Conservation (phyloP, 1,140 invertebrate species). For the Diabrotica undecimpunctata region DNA sequence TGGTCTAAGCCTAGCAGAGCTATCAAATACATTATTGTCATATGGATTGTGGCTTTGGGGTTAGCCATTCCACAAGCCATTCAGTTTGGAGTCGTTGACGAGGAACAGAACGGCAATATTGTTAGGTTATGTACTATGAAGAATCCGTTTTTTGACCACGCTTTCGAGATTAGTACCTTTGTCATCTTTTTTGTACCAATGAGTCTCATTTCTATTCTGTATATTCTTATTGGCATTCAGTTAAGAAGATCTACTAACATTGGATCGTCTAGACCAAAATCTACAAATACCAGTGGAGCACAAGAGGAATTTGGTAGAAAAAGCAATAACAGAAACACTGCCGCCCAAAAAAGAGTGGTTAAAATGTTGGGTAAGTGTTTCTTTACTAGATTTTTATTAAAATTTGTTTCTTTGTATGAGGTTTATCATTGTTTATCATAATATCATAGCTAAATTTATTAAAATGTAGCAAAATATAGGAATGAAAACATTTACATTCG, state of each 20-base stretch:
- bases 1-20: conserved; percentile 56
- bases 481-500: too few species aligned
- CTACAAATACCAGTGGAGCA: conserved; percentile 16
- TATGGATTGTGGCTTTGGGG: conserved; percentile 57
- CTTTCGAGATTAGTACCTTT: conserved; percentile 55
- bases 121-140: conserved; percentile 36
- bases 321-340: conserved; percentile 28
- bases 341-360: conserved; percentile 41
- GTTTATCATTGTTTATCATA: too few species aligned
- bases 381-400: conserved; percentile 8
- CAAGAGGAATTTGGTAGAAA: conserved; percentile 19
- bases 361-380: conserved; percentile 47
- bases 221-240: conserved; percentile 53
- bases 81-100: conserved; percentile 47
- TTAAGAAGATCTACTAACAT: conserved; percentile 45
- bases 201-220: conserved; percentile 55
- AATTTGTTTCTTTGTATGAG: background rate
- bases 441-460: too few species aligned
- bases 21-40: conserved; percentile 55
- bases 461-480: too few species aligned
- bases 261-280: conserved; percentile 11
- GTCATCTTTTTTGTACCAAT: conserved; percentile 59
- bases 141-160: conserved; percentile 40
- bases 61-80: conserved; percentile 57
- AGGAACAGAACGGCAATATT: conserved; percentile 28